phyloP scores from a whole-genome alignment of 2,113 vertebrate species.

The Myotis davidii region DNA sequence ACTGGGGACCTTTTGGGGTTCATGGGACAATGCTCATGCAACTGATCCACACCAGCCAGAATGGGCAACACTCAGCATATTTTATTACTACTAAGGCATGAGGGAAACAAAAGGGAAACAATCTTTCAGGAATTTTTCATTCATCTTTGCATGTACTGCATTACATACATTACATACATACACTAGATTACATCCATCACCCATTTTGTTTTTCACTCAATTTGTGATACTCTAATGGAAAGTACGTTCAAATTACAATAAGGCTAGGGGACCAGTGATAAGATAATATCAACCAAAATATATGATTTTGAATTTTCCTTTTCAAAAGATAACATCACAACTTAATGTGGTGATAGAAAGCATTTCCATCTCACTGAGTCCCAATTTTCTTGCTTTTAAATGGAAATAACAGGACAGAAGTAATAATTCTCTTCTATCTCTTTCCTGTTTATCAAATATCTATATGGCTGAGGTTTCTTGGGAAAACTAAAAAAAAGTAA shows the following conservation, averaged over 20 bases:
- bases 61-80: background rate
- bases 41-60: background rate
- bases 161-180: background rate
- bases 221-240: background rate
- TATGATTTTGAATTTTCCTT: background rate
- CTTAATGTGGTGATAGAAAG: background rate
- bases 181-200: background rate
- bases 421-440: background rate
- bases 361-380: background rate
- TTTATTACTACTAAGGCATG: background rate
- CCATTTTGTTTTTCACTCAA: background rate
- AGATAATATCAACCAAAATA: background rate
- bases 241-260: background rate
- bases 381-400: conserved; percentile 17
- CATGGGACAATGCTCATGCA: too few relatives aligned
- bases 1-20: background rate
- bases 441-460: conserved; percentile 4
- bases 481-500: background rate
- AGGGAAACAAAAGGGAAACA: background rate
- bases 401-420: background rate
- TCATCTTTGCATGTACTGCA: background rate
- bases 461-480: background rate
- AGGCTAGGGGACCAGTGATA: background rate
- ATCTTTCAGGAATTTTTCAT: background rate
- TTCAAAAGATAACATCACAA: background rate